Evolutionary conservation across 2,888 invertebrate genomes (phyloP), one percentile per base, ranked within the genome.

Genomic region (Microplitis deprimator): DNA sequence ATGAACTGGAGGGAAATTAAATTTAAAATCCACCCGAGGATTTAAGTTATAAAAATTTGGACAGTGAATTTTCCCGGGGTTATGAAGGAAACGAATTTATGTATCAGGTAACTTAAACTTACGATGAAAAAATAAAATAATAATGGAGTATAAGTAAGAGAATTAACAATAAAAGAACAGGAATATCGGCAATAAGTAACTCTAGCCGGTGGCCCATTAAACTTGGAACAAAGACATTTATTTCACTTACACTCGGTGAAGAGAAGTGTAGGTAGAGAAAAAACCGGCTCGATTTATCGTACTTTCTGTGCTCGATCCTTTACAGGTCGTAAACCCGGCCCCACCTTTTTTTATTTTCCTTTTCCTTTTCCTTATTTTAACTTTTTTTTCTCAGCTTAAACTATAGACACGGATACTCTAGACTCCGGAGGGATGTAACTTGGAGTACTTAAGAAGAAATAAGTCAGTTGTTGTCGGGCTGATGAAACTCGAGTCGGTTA

Each of bases 241-340:
- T 86, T 85, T 85, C 85, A 85, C 84, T 86, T 84, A 84, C 81
- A 83, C 83, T 81, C 79, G 62, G 79, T 71, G 8, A 60, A 29
- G 13, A 39, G 50, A 20, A 62, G 29, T 39, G 39, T 73, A 41
- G 77, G 77, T 73, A 73, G 80, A 81, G 81, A 81, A 82, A 83
- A 83, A 84, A 79, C 81, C 80, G 79, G 79, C 81, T 81, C 84
- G 83, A 85, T 86, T 85, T 83, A 84, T 85, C 80, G 85, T 84
- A 83, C 83, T 85, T 85, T 85, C 82, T 64, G 77, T 79, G 81
- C 84, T 82, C 84, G 84, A 85, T 85, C 83, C 84, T 85, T 85
- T 83, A 84, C 83, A 83, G 82, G 82, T 83, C 83, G 84, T 84
- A 84, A 85, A 85, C 79, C 74, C 50, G 50, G 50, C 50, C 50